phyloP scores from a whole-genome alignment of 2,888 invertebrate genomes.

The Mimas tiliae region DNA sequence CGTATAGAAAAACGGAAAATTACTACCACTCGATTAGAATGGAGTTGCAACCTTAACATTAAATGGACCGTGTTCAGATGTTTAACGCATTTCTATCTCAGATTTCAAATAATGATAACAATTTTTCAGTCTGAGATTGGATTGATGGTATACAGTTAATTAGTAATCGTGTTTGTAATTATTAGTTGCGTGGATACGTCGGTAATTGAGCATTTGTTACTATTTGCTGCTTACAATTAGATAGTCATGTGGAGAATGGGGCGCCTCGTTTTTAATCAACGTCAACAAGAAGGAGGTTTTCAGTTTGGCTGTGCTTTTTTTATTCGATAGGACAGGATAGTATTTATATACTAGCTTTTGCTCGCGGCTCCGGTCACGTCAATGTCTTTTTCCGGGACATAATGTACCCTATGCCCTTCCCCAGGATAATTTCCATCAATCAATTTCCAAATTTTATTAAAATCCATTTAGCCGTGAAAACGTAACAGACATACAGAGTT shows the following conservation, averaged over 20 bases:
- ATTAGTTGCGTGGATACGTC: neutral
- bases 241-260: neutral
- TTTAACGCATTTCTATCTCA: neutral
- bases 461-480: too few species aligned
- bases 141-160: neutral
- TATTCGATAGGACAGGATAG: too few species aligned
- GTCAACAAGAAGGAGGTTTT: too few species aligned
- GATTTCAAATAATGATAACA: neutral
- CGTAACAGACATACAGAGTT: too few species aligned
- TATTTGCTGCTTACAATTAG: neutral
- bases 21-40: conserved; percentile 3
- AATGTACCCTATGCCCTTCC: too few species aligned
- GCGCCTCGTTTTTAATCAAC: neutral
- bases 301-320: too few species aligned
- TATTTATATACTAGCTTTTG: too few species aligned
- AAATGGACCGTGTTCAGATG: conserved; percentile 19
- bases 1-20: conserved; percentile 14
- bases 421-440: too few species aligned
- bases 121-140: neutral
- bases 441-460: too few species aligned
- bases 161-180: neutral
- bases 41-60: conserved; percentile 18
- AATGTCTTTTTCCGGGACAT: too few species aligned
- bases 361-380: too few species aligned
- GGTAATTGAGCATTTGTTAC: neutral